These are phyloP conservation scores for Micromesistius poutassou DNA, from an alignment of 2,797 vertebrate genomes.

Conservation along the genomic window DNA sequence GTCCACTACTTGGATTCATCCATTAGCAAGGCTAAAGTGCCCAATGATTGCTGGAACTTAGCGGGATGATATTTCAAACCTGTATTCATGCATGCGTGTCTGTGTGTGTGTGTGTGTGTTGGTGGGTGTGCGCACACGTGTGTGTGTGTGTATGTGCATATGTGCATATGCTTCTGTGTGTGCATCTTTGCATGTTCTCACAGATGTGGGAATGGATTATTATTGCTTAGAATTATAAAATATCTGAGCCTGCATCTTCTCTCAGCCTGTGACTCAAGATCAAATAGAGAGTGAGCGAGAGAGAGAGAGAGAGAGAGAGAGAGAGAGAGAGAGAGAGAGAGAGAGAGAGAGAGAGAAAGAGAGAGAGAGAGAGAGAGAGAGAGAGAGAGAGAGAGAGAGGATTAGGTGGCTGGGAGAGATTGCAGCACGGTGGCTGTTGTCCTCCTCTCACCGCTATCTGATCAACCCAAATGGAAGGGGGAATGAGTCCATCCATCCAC, in stretches of 20 bases:
- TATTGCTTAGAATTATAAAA: slow-evolving; percentile 41
- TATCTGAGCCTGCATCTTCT: slow-evolving; percentile 47
- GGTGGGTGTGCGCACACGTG: slow-evolving; percentile 18
- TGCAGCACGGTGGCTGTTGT: slow-evolving; percentile 46
- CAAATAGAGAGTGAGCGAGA: slow-evolving; percentile 23
- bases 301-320: slow-evolving; percentile 8
- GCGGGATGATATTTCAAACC: slow-evolving; percentile 25
- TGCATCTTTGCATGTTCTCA: slow-evolving; percentile 3
- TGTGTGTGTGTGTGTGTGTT: slow-evolving; percentile 23
- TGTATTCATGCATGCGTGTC: neutral
- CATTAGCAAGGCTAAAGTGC: slow-evolving; percentile 28
- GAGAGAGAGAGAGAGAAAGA: neutral
- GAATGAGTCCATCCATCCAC: slow-evolving; percentile 30
- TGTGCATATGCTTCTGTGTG: neutral
- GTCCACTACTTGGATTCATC: slow-evolving; percentile 2
- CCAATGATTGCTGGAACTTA: slow-evolving; percentile 26
- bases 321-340: neutral
- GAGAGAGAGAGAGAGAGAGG: slow-evolving; percentile 9
- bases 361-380: neutral
- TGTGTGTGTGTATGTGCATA: slow-evolving; percentile 4
- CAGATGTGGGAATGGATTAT: slow-evolving; percentile 7
- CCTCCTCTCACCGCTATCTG: slow-evolving; percentile 39
- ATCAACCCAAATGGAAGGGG: slow-evolving; percentile 38
- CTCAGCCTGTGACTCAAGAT: slow-evolving; percentile 37
- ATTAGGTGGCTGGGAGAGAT: slow-evolving; percentile 23